Percentiles rank a stretch among this genome's conserved stretches.
Conservation (phyloP, 1,140 invertebrate species). For the Steinernema khuongi region DNA sequence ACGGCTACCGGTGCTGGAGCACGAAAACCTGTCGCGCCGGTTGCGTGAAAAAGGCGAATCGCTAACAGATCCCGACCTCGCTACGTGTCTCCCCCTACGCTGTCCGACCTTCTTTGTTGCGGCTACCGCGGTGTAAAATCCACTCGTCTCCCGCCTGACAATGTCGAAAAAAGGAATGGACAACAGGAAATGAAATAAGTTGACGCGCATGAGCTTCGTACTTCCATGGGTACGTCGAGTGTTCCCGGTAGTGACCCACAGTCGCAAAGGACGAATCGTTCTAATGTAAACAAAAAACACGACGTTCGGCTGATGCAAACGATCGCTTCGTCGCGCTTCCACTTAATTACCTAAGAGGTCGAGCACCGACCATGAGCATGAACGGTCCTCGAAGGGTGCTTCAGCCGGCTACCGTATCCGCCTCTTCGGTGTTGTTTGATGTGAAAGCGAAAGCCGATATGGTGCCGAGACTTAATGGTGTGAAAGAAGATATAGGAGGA, state of each 20-base stretch:
- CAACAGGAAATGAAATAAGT: too few species aligned
- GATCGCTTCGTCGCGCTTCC: too few species aligned
- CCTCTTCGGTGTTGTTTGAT: constrained; percentile 1
- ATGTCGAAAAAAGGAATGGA: background rate
- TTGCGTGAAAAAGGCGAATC: background rate
- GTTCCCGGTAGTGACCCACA: background rate
- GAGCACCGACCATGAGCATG: background rate
- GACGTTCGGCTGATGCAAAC: background rate
- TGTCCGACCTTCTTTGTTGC: background rate
- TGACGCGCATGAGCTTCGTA: too few species aligned
- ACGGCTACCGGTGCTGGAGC: background rate
- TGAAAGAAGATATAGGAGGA: constrained; percentile 14
- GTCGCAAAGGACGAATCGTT: background rate
- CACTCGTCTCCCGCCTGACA: background rate
- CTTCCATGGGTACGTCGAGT: too few species aligned
- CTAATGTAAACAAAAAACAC: background rate
- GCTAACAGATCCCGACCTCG: background rate
- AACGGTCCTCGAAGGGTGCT: background rate
- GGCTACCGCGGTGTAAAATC: background rate
- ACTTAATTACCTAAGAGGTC: background rate
- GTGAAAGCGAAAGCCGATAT: background rate
- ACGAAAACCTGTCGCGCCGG: background rate
- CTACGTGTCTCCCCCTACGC: background rate
- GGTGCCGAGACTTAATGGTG: constrained; percentile 9
- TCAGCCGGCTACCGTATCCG: background rate